These are phyloP conservation scores for Phragmatobia fuliginosa DNA, from an alignment of 2,888 invertebrate genomes.

Conservation along the genomic window DNA sequence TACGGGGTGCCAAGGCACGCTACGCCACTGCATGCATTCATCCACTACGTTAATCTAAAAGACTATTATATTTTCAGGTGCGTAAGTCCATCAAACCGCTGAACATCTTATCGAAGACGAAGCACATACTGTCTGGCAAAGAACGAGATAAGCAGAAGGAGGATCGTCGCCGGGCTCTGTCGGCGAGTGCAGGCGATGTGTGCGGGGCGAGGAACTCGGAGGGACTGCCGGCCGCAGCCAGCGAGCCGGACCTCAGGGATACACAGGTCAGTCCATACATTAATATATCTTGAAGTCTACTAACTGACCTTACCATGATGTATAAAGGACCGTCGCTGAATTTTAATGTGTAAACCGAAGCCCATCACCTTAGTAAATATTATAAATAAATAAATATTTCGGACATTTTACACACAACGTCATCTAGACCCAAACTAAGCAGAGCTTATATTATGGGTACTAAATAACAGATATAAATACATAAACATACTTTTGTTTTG, in stretches of 20 bases:
- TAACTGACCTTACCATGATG: too few relatives aligned
- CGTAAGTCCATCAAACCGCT: conserved; percentile 75
- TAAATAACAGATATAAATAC: too few relatives aligned
- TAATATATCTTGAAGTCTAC: not conserved
- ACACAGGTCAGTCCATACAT: conserved; percentile 65
- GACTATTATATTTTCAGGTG: conserved; percentile 56
- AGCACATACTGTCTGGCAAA: conserved; percentile 69
- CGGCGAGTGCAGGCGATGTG: conserved; percentile 81
- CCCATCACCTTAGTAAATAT: too few relatives aligned
- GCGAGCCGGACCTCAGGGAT: conserved; percentile 89
- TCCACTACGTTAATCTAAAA: not conserved
- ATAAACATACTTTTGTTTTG: too few relatives aligned
- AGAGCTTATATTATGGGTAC: too few relatives aligned
- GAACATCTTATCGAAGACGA: conserved; percentile 74
- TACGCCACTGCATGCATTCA: too few relatives aligned
- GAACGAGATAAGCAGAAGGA: conserved; percentile 56
- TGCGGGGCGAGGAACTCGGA: conserved; percentile 37
- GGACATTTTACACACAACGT: too few relatives aligned
- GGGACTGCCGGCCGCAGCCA: conserved; percentile 83
- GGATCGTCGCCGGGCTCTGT: conserved; percentile 64
- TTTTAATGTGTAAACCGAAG: too few relatives aligned
- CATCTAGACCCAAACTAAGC: too few relatives aligned
- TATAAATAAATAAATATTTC: too few relatives aligned
- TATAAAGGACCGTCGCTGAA: too few relatives aligned
- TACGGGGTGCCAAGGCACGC: too few relatives aligned